phyloP scores from a whole-genome alignment of 2,888 invertebrate species.

The Eremobia ochroleuca region DNA sequence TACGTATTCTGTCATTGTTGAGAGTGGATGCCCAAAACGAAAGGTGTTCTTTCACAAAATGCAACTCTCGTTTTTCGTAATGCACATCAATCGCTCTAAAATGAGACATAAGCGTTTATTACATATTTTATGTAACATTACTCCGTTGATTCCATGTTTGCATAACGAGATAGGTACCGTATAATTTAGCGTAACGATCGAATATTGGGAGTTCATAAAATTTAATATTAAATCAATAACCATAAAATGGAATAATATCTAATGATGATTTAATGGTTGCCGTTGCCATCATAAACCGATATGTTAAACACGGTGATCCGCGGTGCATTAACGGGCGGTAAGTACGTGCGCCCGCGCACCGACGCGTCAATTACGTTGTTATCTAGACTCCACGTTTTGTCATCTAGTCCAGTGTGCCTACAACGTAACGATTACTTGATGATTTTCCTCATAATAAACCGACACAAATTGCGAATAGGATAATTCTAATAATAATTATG shows the following conservation, averaged over 20 bases:
- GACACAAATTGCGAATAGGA: conserved; percentile 48
- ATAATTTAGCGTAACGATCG: conserved; percentile 60
- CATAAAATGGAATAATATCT: conserved; percentile 72
- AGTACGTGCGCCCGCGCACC: conserved; percentile 53
- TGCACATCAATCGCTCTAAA: conserved; percentile 56
- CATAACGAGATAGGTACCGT: conserved; percentile 56
- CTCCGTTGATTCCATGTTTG: conserved; percentile 63
- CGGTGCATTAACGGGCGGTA: conserved; percentile 55
- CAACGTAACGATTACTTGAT: conserved; percentile 48
- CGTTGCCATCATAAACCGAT: conserved; percentile 74
- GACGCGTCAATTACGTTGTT: conserved; percentile 66
- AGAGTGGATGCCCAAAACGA: conserved; percentile 46
- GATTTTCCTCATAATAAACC: conserved; percentile 55
- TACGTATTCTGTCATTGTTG: conserved; percentile 61
- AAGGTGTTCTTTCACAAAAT: conserved; percentile 56
- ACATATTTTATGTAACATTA: conserved; percentile 61
- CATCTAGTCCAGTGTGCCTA: conserved; percentile 46
- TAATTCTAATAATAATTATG: conserved; percentile 49
- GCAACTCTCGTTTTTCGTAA: conserved; percentile 58
- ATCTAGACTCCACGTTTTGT: conserved; percentile 59
- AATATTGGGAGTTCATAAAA: conserved; percentile 65
- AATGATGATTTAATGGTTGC: conserved; percentile 76
- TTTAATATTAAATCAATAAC: conserved; percentile 71
- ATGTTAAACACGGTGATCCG: conserved; percentile 69
- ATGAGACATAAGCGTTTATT: conserved; percentile 50